These are phyloP conservation scores for Syngnathoides biaculeatus DNA, from an alignment of 2,113 vertebrate genomes.

Conservation along the genomic window DNA sequence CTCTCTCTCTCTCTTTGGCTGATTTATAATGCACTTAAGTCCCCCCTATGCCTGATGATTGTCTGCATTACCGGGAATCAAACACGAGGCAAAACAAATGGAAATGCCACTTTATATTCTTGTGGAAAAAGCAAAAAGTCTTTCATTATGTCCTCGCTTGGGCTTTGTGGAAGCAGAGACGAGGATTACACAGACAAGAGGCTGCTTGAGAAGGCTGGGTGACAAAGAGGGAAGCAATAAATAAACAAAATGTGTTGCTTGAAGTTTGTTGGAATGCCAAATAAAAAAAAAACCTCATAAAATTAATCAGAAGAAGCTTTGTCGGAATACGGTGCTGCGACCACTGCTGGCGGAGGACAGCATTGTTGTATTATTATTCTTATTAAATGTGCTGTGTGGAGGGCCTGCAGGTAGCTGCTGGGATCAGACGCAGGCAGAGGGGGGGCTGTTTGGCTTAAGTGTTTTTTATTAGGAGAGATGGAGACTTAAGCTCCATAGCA, in stretches of 20 bases:
- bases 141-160: constrained; percentile 59
- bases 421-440: constrained; percentile 60
- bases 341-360: constrained; percentile 18
- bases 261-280: constrained; percentile 33
- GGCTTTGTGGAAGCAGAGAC: constrained; percentile 42
- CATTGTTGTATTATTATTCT: constrained; percentile 21
- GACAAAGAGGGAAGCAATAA: constrained; percentile 23
- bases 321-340: constrained; percentile 18
- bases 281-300: constrained; percentile 19
- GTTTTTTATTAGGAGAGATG: constrained; percentile 77
- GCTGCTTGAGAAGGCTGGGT: constrained; percentile 25
- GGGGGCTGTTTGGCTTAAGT: constrained; percentile 72
- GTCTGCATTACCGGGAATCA: constrained; percentile 69
- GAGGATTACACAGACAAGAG: constrained; percentile 58
- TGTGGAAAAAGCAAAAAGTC: constrained; percentile 63
- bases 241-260: constrained; percentile 33
- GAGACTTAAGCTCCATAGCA: constrained; percentile 75
- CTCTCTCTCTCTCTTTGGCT: constrained; percentile 61
- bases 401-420: constrained; percentile 70
- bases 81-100: constrained; percentile 66
- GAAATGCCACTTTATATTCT: constrained; percentile 75
- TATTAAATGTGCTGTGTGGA: constrained; percentile 64
- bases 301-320: constrained; percentile 3
- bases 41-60: constrained; percentile 67
- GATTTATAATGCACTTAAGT: constrained; percentile 78